A percentile compares a stretch with the other conserved stretches of the same genome.
phyloP scores from a whole-genome alignment of 1,140 invertebrate genomes.

The Amyelois transitella region DNA sequence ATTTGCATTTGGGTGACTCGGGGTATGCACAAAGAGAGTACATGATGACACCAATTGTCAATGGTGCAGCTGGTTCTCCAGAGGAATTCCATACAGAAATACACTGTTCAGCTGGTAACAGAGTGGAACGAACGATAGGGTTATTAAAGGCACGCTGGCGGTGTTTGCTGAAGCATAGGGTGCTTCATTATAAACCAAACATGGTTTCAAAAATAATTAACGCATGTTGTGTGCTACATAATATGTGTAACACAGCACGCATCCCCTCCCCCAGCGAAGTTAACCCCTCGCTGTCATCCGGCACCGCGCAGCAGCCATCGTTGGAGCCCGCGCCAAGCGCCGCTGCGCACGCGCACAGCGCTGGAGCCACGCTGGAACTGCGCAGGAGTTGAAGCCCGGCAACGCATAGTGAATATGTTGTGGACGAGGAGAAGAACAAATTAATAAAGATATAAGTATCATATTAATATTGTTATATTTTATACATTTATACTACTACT shows the following conservation, averaged over 20 bases:
- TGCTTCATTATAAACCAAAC: slow-evolving; percentile 24
- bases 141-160: slow-evolving; percentile 31
- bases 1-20: neutral
- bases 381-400: too few species aligned
- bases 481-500: too few species aligned
- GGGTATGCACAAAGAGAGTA: neutral
- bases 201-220: slow-evolving; percentile 26
- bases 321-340: too few species aligned
- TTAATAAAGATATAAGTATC: too few species aligned
- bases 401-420: too few species aligned
- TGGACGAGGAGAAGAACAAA: too few species aligned
- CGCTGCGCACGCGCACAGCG: too few species aligned
- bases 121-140: slow-evolving; percentile 41
- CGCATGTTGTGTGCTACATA: slow-evolving; percentile 24
- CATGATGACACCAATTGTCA: neutral
- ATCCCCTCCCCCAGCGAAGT: too few species aligned
- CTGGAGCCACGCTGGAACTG: too few species aligned
- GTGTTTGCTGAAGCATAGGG: slow-evolving; percentile 25
- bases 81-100: neutral
- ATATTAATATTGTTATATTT: too few species aligned
- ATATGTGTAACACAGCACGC: slow-evolving; percentile 16
- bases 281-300: too few species aligned
- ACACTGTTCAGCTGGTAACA: slow-evolving; percentile 8
- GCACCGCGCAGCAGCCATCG: too few species aligned
- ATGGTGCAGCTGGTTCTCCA: neutral